Evolutionary conservation across 2,888 invertebrate genomes (phyloP), one percentile per base, ranked within the genome.

Genomic region (Acanthopleura granulata): DNA sequence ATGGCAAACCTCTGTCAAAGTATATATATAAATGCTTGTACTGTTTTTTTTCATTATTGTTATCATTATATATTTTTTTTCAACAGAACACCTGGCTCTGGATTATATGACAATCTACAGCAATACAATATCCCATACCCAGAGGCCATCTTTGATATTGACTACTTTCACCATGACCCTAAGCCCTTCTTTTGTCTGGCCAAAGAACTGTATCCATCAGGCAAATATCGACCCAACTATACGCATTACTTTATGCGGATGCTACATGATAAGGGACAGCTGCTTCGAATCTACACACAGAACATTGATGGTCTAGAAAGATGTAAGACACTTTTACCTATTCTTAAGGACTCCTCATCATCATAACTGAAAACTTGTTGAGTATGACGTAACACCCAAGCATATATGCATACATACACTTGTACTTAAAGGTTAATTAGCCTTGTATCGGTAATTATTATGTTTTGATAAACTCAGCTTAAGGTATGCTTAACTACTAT

Each of bases 141-240:
- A 49, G 91, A 91, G 82, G 91, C 91, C 50, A 90, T 91, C 66
- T 91, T 91, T 85, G 91, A 91, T 81, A 89, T 91, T 30, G 86
- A 89, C 75, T 91, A 87, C 80, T 91, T 91, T 81, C 83, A 85
- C 73, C 82, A 83, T 73, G 88, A 91, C 78, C 91, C 91, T 22
- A 84, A 87, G 57, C 91, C 91, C 71, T 91, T 91, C 82, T 90
- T 90, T 80, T 85, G 89, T 9, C 81, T 91, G 76, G 91, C 91
- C 15, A 90, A 91, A 81, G 91, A 91, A 77, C 83, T 92, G 49
- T 91, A 90, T 76, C 91, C 91, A 1, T 84, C 84, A 4, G 90
- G 89, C 49, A 89, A 89, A 76, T 91, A 91, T 81, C 82, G 86
- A 30, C 91, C 91, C 0, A 92, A 91, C 80, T 85, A 86, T 76